Conservation (phyloP, 1,140 invertebrate genomes). For the Brachionus rotundiformis region DNA sequence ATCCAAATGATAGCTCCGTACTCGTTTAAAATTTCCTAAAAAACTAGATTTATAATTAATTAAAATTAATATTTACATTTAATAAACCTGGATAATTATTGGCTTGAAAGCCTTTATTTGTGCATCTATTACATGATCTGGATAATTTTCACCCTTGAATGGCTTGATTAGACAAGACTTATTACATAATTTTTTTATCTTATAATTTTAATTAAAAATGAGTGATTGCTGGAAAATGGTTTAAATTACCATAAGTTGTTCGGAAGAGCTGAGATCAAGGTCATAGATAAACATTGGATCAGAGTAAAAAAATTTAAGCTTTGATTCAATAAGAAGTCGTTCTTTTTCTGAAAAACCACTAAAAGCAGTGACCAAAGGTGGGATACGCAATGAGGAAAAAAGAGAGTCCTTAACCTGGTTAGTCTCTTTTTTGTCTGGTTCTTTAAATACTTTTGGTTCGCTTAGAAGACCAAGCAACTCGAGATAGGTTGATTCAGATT, state of each 20-base stretch:
- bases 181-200: constrained; percentile 40
- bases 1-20: constrained; percentile 48
- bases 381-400: not conserved
- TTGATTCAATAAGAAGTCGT: not conserved
- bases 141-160: constrained; percentile 46
- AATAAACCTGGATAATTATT: constrained; percentile 47
- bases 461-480: constrained; percentile 11
- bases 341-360: not conserved
- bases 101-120: constrained; percentile 35
- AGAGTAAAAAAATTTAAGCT: constrained; percentile 30
- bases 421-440: not conserved
- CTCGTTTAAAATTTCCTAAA: constrained; percentile 31
- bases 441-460: constrained; percentile 27
- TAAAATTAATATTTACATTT: not conserved
- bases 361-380: constrained; percentile 32
- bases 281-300: constrained; percentile 29
- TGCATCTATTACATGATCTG: constrained; percentile 1
- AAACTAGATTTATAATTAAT: not conserved
- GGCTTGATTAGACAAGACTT: not conserved
- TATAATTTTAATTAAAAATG: not conserved
- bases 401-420: not conserved
- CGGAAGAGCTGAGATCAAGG: constrained; percentile 31
- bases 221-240: not conserved
- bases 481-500: constrained; percentile 16
- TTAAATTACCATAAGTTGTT: not conserved